phyloP scores from a whole-genome alignment of 2,113 vertebrate genomes.

The Campylorhamphus procurvoides region DNA sequence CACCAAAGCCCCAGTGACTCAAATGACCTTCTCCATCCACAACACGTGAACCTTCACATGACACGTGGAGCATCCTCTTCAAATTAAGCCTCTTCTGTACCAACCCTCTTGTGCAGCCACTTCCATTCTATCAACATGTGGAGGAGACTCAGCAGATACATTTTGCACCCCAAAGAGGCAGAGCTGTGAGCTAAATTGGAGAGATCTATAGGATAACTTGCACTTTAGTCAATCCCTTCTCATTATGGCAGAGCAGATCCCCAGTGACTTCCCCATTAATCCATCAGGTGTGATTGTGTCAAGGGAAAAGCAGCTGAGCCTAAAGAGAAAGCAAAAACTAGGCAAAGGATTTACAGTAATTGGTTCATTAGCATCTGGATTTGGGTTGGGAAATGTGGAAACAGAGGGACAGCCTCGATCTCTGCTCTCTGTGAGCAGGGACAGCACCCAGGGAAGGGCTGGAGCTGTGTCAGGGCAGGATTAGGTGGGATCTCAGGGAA shows the following conservation, averaged over 20 bases:
- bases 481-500: rapidly evolving
- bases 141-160: not conserved
- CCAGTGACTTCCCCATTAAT: not conserved
- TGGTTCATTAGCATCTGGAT: not conserved
- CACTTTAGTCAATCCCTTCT: not conserved
- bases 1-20: rapidly evolving
- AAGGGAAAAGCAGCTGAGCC: not conserved
- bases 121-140: not conserved
- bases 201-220: rapidly evolving
- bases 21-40: not conserved
- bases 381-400: rapidly evolving
- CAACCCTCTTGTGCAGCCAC: not conserved
- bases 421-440: not conserved
- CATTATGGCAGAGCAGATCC: not conserved
- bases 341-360: too few species aligned
- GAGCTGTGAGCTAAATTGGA: not conserved
- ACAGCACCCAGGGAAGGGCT: not conserved
- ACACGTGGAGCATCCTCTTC: rapidly evolving
- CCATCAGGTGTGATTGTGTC: not conserved
- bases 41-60: rapidly evolving
- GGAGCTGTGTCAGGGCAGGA: not conserved
- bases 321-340: not conserved
- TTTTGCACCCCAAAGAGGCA: not conserved
- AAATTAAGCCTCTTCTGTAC: not conserved
- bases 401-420: not conserved